Percentiles rank a stretch among this genome's conserved stretches.
Conservation (phyloP, 2,888 invertebrate genomes). For the Acholoe squamosa region DNA sequence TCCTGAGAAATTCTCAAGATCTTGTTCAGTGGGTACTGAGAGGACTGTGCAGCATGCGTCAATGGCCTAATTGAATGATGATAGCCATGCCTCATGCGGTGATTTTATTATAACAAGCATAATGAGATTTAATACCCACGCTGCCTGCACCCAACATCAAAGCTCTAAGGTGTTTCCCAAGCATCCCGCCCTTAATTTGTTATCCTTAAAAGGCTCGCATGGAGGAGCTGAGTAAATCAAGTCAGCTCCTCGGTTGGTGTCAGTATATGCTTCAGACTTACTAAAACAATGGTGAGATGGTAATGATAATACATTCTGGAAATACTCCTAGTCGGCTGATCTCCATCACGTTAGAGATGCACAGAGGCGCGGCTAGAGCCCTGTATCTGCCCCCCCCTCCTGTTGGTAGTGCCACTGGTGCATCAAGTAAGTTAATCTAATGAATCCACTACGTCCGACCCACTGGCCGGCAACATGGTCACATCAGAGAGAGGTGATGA, state of each 20-base stretch:
- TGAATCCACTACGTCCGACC: conserved; percentile 12
- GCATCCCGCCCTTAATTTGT: neutral
- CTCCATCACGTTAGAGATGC: conserved; percentile 13
- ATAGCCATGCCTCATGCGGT: neutral
- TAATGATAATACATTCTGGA: conserved; percentile 12
- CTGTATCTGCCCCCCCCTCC: neutral
- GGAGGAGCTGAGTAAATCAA: neutral
- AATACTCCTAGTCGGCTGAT: neutral
- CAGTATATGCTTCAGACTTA: neutral
- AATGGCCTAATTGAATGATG: conserved; percentile 14
- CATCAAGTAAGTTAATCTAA: conserved; percentile 50
- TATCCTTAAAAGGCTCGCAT: neutral
- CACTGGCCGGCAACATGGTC: conserved; percentile 12
- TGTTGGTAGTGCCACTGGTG: neutral
- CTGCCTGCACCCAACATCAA: conserved; percentile 6
- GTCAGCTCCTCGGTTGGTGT: neutral
- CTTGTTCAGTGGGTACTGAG: too few species aligned
- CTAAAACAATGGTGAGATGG: neutral
- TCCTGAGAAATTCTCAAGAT: too few species aligned
- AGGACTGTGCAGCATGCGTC: too few species aligned
- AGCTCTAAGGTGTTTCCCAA: neutral
- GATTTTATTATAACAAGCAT: conserved; percentile 42
- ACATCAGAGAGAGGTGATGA: conserved; percentile 47
- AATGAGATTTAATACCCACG: conserved; percentile 23
- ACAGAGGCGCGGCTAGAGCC: neutral